Evolutionary conservation across 2,113 vertebrate species (phyloP).

Genomic region (Phalacrocorax aristotelis): DNA sequence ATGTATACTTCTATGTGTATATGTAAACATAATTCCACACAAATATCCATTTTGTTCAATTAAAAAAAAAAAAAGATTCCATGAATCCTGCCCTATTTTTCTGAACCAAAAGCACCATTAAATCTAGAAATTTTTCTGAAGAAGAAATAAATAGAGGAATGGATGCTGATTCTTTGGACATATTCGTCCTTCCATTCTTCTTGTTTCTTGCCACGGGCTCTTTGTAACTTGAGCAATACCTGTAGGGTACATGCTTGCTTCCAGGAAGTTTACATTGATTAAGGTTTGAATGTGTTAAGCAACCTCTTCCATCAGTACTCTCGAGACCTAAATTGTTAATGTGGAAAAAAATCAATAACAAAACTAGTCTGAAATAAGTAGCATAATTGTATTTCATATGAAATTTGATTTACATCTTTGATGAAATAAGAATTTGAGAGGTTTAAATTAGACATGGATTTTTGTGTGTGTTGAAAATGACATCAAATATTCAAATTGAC

Average conservation of each 20-base stretch:
- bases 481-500: slow-evolving; percentile 1
- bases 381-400: not conserved
- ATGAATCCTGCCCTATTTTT: not conserved
- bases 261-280: not conserved
- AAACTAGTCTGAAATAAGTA: not conserved
- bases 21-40: not conserved
- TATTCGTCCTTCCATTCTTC: not conserved
- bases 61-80: not conserved
- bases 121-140: not conserved
- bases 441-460: slow-evolving; percentile 12
- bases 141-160: not conserved
- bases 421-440: not conserved
- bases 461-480: not conserved
- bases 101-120: not conserved
- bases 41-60: not conserved
- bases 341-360: not conserved
- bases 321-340: not conserved
- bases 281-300: not conserved
- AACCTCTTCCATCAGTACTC: not conserved
- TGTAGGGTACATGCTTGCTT: not conserved
- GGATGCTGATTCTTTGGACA: not conserved
- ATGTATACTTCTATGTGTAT: not conserved
- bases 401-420: slow-evolving; percentile 28
- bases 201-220: not conserved
- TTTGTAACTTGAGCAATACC: not conserved